Evolutionary conservation across 2,888 invertebrate species (phyloP), one percentile per base, ranked within the genome.

Genomic region (Dolichopus griseipennis): DNA sequence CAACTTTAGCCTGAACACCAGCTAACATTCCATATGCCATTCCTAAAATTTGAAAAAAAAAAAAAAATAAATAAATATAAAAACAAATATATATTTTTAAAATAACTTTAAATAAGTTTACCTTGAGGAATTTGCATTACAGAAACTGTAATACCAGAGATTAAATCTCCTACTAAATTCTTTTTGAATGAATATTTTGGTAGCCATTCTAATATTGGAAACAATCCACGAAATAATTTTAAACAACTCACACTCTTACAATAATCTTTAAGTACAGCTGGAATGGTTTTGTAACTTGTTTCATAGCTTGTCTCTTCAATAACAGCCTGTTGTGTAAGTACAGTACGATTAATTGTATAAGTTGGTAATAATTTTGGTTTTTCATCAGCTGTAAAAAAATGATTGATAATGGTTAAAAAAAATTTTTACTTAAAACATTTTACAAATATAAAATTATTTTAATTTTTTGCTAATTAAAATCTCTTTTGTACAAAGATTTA

Each of bases 71-170:
- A 2, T 52, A 52, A 18, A 43, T 9, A 10, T 43, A n/a, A 15
- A 7, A 34, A 34, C 34, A 9, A 37, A 37, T 37, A 52, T 52
- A 27, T 52, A 52, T 18, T 12, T 18, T n/a, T 9, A n/a, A 18
- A 6, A 15, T 3, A 4, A 52, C 1, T 52, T 15, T 18, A 18
- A 52, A 18, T 52, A 12, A n/a, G 18, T n/a, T 90, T 88, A 68
- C 88, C 92, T 83, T 93, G 92, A 0, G 92, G 92, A 75, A 93
- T 91, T 76, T 92, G 91, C 89, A 93, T 90, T 68, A 93, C 86
- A 61, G 90, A 92, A 5, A 93, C 90, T 0, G 94, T 94, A 64
- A 91, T 81, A 1, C 94, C 94, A n/a, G 92, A 85, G 64, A 92
- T 85, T 15, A 91, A 75, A 80, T 95, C 94, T n/a, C 85, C 83